Conservation (phyloP, 2,113 vertebrate species). For the Gracilinanus agilis region DNA sequence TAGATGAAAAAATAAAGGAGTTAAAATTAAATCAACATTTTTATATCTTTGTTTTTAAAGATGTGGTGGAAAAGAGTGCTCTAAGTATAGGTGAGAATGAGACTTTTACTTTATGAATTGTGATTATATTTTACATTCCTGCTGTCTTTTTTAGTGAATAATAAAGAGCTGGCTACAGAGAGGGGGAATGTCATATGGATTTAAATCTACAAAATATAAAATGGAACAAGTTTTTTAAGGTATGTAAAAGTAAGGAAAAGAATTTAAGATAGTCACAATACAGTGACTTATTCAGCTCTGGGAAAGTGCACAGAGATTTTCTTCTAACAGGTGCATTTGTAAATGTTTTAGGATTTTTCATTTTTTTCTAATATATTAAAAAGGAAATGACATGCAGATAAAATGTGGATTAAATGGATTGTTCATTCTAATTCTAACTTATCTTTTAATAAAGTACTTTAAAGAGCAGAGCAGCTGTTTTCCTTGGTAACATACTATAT, state of each 20-base stretch:
- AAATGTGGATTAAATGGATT: conserved; percentile 5
- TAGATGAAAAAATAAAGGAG: not conserved
- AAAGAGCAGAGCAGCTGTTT: not conserved
- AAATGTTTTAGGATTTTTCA: conserved; percentile 12
- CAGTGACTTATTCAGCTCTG: not conserved
- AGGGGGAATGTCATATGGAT: conserved; percentile 12
- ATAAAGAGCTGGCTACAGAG: conserved; percentile 48
- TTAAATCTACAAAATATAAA: conserved; percentile 47
- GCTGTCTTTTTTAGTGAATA: conserved; percentile 38
- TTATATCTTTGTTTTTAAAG: conserved; percentile 17
- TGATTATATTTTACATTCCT: conserved; percentile 52
- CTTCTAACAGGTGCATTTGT: not conserved
- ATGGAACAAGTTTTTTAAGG: conserved; percentile 9
- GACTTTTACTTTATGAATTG: conserved; percentile 42
- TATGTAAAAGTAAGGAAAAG: conserved; percentile 27
- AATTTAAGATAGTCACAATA: conserved; percentile 1
- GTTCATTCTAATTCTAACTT: not conserved
- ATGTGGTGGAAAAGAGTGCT: conserved; percentile 7
- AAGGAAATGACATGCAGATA: not conserved
- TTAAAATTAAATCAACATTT: conserved; percentile 9
- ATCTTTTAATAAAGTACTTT: conserved; percentile 6
- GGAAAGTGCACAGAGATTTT: conserved; percentile 33
- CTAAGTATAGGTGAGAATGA: conserved; percentile 56
- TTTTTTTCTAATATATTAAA: not conserved
- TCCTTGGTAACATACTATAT: not conserved